Evolutionary conservation across 2,113 vertebrate species (phyloP), one percentile per base, ranked within the genome.

Genomic region (Tenrec ecaudatus): DNA sequence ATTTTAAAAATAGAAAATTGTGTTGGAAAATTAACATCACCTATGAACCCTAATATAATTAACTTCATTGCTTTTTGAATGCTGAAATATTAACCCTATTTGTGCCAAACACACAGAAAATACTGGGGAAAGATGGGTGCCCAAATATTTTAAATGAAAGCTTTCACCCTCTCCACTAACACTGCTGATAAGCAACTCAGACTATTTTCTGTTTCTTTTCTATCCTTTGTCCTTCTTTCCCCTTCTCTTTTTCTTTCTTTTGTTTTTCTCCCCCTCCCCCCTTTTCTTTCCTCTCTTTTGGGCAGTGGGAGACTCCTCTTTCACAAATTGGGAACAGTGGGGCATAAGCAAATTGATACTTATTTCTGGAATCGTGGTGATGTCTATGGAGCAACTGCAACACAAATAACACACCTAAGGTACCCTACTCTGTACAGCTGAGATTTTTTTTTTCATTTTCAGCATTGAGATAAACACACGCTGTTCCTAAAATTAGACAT

Each of bases 281-380:
- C 0, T 83, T 47, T 83, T 80, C 15, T 95, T 92, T 91, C 95
- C 83, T 96, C 95, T 97, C 88, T 95, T 33, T 97, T 87, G 97
- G 97, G 96, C 97, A 97, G 97, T 97, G 96, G 97, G 97, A 96
- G 97, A 97, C 97, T 97, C 97, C 96, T 97, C 97, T 97, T 97
- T 96, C 97, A 97, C 96, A 97, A 96, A 97, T 97, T 97, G 96
- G 97, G 97, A 97, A 95, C 97, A 96, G 14, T 97, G 97, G 97
- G 97, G 96, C 97, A 97, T 97, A 97, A 97, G 97, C 97, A 97
- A 94, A 97, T 97, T 97, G 96, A 96, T 95, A 97, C 96, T 97
- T 97, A 97, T 97, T 97, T 97, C 96, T 97, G 97, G 97, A 97
- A 93, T 95, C 97, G 97, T 95, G 97, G 96, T 97, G 97, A 97